phyloP scores from a whole-genome alignment of 2,888 invertebrate genomes.

The Pilophorus perplexus region DNA sequence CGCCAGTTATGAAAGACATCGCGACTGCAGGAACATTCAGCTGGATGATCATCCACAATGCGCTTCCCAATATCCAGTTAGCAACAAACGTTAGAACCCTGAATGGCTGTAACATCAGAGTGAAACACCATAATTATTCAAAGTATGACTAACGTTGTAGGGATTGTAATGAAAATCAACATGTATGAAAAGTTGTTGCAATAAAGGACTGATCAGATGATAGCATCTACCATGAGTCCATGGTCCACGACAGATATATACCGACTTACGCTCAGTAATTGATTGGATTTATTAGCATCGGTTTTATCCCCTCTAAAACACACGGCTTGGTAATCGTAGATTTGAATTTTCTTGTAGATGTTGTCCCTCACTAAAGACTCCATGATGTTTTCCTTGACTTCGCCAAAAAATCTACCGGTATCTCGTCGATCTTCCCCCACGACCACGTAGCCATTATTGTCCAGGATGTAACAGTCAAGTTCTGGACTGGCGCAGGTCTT shows the following conservation, averaged over 20 bases:
- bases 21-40: constrained; percentile 47
- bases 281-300: constrained; percentile 57
- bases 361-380: constrained; percentile 67
- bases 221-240: no score
- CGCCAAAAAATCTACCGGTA: constrained; percentile 85
- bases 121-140: not conserved
- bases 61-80: constrained; percentile 53
- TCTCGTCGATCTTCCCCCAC: constrained; percentile 70
- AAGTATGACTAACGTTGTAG: no score
- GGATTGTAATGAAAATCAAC: no score
- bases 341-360: constrained; percentile 70
- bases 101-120: constrained; percentile 54
- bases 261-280: constrained; percentile 51
- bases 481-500: constrained; percentile 75
- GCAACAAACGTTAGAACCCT: constrained; percentile 60
- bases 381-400: constrained; percentile 66
- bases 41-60: constrained; percentile 49
- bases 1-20: constrained; percentile 47
- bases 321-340: constrained; percentile 86
- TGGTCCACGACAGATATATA: not conserved
- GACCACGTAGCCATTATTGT: constrained; percentile 89
- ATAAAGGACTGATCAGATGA: no score
- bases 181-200: no score
- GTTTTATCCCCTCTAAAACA: constrained; percentile 65
- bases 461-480: constrained; percentile 87